Evolutionary conservation across 2,113 vertebrate genomes (phyloP), one percentile per base, ranked within the genome.

Genomic region (Platichthys flesus): DNA sequence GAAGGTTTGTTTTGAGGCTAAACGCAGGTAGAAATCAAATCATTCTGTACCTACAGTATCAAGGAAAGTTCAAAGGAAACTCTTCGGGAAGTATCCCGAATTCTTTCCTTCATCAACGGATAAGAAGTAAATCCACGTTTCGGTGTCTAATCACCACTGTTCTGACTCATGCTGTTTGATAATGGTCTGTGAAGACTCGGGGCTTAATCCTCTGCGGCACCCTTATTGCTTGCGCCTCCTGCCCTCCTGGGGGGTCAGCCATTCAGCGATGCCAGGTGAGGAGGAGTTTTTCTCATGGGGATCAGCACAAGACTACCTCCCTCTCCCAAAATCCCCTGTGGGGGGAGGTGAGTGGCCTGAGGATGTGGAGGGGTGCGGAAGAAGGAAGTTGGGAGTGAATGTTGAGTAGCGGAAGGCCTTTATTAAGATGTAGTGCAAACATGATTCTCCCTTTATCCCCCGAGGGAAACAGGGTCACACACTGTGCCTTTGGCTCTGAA

Each of bases 91-190:
- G 6, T 76, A 26, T 58, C 78, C 47, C 24, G 31, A 64, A 77
- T 82, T 67, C 20, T 72, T 84, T 15, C 40, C 16, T 57, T 35
- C 28, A 14, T 71, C 26, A 26, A 45, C 37, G 56, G 59, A 69
- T 55, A 69, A 35, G 18, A 77, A 75, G 83, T 75, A 24, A 72
- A 52, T 69, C 73, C 68, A 54, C 18, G 52, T 66, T 57, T 85
- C 70, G 9, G 71, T 74, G 67, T 78, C 52, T 84, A 81, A 82
- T 84, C 78, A 58, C 57, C 20, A 58, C 40, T 62, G 28, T 83
- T 90, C 74, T 79, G 89, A 40, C 64, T 83, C 89, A 79, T 45
- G 89, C 88, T 90, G 87, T 78, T 90, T 81, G 79, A 86, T 89
- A 89, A 92, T 90, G 67, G 79, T 62, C 66, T 79, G 49, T 76